phyloP scores from a whole-genome alignment of 2,888 invertebrate species.

The Drosophila bunnanda region DNA sequence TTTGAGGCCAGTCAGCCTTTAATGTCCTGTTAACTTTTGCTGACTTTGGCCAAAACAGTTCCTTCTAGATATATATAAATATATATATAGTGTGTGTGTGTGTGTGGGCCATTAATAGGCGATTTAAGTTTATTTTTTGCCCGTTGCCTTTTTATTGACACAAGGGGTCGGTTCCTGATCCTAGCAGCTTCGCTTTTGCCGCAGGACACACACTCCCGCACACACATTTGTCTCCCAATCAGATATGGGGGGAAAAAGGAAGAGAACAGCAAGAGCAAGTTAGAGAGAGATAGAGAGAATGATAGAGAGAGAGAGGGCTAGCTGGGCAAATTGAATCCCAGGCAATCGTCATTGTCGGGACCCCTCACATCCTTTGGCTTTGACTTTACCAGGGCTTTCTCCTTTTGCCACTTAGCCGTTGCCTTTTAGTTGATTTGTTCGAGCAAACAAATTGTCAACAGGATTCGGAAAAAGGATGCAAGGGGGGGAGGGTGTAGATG shows the following conservation, averaged over 20 bases:
- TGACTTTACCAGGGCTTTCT: conserved; percentile 41
- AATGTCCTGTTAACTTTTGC: conserved; percentile 70
- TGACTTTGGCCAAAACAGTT: conserved; percentile 66
- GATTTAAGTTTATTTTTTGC: conserved; percentile 77
- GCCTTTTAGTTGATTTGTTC: conserved; percentile 75
- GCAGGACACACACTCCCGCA: conserved; percentile 32
- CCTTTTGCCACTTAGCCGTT: conserved; percentile 54
- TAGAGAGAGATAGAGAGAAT: not conserved
- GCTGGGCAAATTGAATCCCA: conserved; percentile 30
- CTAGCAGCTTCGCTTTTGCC: conserved; percentile 25
- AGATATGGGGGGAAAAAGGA: conserved; percentile 15
- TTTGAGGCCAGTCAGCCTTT: conserved; percentile 43
- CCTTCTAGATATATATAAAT: conserved; percentile 9
- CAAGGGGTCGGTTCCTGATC: conserved; percentile 23
- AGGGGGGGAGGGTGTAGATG: not conserved
- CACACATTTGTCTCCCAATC: conserved; percentile 40
- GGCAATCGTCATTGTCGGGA: conserved; percentile 28
- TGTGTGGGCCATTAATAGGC: conserved; percentile 68
- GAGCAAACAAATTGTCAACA: conserved; percentile 78
- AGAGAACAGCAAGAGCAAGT: not conserved
- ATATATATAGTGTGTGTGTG: conserved; percentile 12
- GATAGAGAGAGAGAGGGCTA: not conserved
- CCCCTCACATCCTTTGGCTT: conserved; percentile 13
- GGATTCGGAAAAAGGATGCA: conserved; percentile 33
- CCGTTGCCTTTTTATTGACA: conserved; percentile 73